Evolutionary conservation across 2,888 invertebrate species (phyloP).

Genomic region (Brassicogethes aeneus): DNA sequence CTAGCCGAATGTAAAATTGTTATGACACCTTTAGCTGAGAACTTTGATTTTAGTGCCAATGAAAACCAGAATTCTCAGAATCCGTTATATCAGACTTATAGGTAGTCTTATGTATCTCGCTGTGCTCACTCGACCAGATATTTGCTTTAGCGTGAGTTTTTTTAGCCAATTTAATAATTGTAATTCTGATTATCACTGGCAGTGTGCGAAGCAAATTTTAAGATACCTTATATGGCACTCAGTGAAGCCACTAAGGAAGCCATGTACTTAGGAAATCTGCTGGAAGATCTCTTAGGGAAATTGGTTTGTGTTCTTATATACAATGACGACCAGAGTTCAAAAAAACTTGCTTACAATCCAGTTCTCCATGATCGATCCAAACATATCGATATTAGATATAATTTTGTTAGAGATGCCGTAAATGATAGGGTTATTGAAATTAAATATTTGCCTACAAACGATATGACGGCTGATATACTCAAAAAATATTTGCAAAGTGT

Average conservation of each 20-base stretch:
- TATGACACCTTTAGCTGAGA: background rate
- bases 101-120: slow-evolving; percentile 6
- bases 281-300: slow-evolving; percentile 8
- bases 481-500: background rate
- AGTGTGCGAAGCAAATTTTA: slow-evolving; percentile 13
- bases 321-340: slow-evolving; percentile 18
- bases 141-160: slow-evolving; percentile 8
- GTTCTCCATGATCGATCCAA: slow-evolving; percentile 17
- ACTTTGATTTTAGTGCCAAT: no score
- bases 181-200: slow-evolving; percentile 13
- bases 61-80: no score
- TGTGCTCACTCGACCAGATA: slow-evolving; percentile 1
- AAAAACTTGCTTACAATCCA: slow-evolving; percentile 18
- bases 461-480: background rate
- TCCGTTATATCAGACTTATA: slow-evolving; percentile 7
- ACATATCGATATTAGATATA: slow-evolving; percentile 15
- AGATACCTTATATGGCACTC: slow-evolving; percentile 14
- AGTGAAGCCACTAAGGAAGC: slow-evolving; percentile 10
- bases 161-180: slow-evolving; percentile 16
- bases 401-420: slow-evolving; percentile 6
- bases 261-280: slow-evolving; percentile 6
- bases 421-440: background rate
- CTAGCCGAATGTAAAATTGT: background rate
- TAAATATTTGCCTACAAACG: background rate
- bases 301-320: slow-evolving; percentile 7